Percentiles rank a stretch among this genome's conserved stretches.
Evolutionary conservation across 2,888 invertebrate genomes (phyloP).

Genomic region (Nebria brevicollis): DNA sequence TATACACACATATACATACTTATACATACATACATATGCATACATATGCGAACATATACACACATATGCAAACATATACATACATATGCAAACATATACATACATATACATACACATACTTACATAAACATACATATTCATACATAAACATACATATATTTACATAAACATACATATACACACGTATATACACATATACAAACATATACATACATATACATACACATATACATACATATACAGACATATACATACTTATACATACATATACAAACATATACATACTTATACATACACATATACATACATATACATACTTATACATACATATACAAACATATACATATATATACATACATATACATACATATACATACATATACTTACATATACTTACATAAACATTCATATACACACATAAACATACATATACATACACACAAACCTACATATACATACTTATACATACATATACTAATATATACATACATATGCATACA

Average conservation of each 20-base stretch:
- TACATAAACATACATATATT: background rate
- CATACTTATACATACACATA: background rate
- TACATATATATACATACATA: slow-evolving; percentile 7
- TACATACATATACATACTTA: background rate
- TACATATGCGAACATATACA: background rate
- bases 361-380: slow-evolving; percentile 3
- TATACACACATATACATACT: no score
- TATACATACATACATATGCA: background rate
- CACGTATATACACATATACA: background rate
- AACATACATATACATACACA: background rate
- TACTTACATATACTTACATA: background rate
- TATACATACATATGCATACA: no score
- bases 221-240: background rate
- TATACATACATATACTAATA: background rate
- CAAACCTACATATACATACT: background rate
- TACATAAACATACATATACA: background rate
- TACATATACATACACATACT: background rate
- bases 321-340: slow-evolving; percentile 57
- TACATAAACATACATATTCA: no score
- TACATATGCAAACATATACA: background rate
- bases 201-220: background rate
- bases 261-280: background rate
- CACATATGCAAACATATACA: background rate
- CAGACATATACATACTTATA: background rate
- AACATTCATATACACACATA: background rate